Base-by-base conservation (phyloP, 2,113 vertebrate species). In the Hystrix cristata region DNA sequence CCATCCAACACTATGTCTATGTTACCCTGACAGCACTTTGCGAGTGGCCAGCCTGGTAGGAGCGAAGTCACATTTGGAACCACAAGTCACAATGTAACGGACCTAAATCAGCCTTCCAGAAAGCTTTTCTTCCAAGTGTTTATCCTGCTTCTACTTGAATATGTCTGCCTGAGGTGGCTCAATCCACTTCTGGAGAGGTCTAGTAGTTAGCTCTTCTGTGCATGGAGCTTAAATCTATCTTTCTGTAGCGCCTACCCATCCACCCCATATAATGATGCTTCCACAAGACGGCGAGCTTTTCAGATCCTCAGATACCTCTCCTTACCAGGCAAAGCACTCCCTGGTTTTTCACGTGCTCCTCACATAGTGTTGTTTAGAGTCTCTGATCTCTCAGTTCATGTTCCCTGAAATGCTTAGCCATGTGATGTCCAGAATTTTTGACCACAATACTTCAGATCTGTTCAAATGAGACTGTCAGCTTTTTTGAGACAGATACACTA, bases 131-230 rank as follows among this genome's bases (percentile, higher is more conserved):
- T 71, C 71, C 59, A 46, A 53, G 59, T 81, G 59, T 81, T 71
- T 51, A 29, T 78, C 79, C 25, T 71, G 51, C 48, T 81, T 81
- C 67, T 38, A 62, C 53, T 53, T 65, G 55, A 92, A 74, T 8
- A 46, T 12, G 80, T 94, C 34, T 18, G 46, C 18, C 69, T 67
- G 13, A 51, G 65, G 78, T 59, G 55, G 18, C 43, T 69, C 7
- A 51, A 34, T 85, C 62, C 34, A 43, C 48, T 87, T 93, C 53
- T 62, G 38, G 18, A 90, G 27, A 83, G 11, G 19, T 55, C n/a
- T 95, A 60, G 74, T 86, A 90, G 94, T 83, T 65, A 94, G 43
- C 18, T 57, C 21, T 80, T 90, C 48, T 78, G 34, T 21, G n/a
- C 57, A 6, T 67, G 78, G 46, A 65, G 55, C 38, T 74, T 86